Base-by-base conservation (phyloP, 2,888 invertebrate genomes). In the Tryphoninae sp. region DNA sequence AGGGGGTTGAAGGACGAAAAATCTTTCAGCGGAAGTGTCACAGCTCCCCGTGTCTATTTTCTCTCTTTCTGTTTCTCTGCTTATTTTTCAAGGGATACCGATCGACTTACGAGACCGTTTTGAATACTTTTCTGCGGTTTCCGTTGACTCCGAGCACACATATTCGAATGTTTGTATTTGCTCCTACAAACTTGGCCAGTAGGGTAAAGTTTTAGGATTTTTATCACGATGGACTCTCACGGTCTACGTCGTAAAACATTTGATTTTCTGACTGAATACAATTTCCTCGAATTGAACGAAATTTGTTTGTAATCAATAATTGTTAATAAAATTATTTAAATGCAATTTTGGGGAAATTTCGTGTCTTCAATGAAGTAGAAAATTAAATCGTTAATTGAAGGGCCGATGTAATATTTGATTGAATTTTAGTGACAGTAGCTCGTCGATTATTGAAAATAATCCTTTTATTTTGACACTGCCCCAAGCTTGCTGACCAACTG, bases 381-480 rank as follows among this genome's bases (percentile, higher is more conserved):
- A 33, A 33, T 33, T 33, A 33, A 33, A 33, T 33, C 33, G 3
- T 33, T 6, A 33, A 33, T 33, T 7, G 6, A 33, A 33, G 33
- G 33, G 0, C 6, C 33, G 4, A 6, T 8, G 19, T 19, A 8
- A 55, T 55, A 16, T 19, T 55, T 55, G 19, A 16, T 22, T n/a
- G 19, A 16, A 55, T 55, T 55, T 55, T 19, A 4, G 8, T 55
- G 55, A 59, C 16, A 16, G 22, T 45, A 45, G 45, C 59, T 16
- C 67, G 76, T 51, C 68, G 61, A 76, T 62, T 61, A 68, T 81
- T 62, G 61, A 45, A n/a, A 72, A 74, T 78, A 82, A 84, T 84
- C 78, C 83, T 71, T 79, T 82, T 84, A 85, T 86, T 86, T 85
- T 84, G 85, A 85, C 82, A 84, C 78, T 61, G 16, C 11, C 16